These are phyloP conservation scores for Lottia scabra DNA, from an alignment of 2,888 invertebrate genomes.

Conservation along the genomic window DNA sequence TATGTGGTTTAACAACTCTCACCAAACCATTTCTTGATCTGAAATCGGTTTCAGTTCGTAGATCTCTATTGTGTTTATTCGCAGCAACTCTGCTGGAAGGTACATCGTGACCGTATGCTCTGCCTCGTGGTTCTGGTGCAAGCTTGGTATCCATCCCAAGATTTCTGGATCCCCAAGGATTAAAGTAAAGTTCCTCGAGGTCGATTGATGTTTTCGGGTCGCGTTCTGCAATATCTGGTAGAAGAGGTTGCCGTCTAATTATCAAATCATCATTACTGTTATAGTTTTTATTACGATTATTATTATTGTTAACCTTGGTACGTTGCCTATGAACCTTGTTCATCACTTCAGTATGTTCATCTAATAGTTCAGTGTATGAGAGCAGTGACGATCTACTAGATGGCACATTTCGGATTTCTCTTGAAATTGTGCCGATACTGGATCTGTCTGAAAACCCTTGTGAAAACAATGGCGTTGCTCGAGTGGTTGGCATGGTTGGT, in stretches of 20 bases:
- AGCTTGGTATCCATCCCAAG: conserved; percentile 3
- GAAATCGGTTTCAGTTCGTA: conserved; percentile 13
- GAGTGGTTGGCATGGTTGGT: neutral
- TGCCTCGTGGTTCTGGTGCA: neutral
- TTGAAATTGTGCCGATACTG: neutral
- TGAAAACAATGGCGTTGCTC: neutral
- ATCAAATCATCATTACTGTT: neutral
- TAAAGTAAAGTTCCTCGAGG: neutral
- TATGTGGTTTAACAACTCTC: conserved; percentile 5
- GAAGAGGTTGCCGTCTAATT: neutral
- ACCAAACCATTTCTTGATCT: conserved; percentile 15
- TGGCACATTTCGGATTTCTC: neutral
- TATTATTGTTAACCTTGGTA: neutral
- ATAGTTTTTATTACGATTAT: neutral
- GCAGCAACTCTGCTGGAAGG: conserved; percentile 7
- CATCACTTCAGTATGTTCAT: neutral
- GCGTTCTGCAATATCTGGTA: neutral
- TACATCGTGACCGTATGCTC: neutral
- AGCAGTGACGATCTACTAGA: neutral
- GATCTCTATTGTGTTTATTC: neutral
- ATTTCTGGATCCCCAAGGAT: conserved; percentile 14
- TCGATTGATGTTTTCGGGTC: neutral
- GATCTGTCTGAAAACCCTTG: neutral
- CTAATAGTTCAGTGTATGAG: neutral
- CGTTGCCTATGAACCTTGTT: neutral